A percentile compares a stretch with the other conserved stretches of the same genome.
Evolutionary conservation across 2,113 vertebrate genomes (phyloP).

Genomic region (Coturnix japonica): DNA sequence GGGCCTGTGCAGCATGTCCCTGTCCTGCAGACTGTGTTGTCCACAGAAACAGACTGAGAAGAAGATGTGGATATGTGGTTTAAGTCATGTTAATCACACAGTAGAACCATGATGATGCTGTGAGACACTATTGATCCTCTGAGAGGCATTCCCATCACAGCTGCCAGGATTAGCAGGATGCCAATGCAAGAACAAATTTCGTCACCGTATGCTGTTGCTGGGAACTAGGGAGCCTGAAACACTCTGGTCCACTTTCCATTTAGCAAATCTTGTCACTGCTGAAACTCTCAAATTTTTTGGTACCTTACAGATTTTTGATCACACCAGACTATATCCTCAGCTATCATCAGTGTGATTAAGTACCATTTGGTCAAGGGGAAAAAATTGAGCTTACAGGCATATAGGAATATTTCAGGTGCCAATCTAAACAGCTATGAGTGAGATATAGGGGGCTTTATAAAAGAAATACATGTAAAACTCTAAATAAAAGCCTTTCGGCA

Average conservation of each 20-base stretch:
- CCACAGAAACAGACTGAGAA: background rate
- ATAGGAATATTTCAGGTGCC: background rate
- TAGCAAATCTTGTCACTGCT: background rate
- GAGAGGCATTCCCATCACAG: background rate
- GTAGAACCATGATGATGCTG: accelerated
- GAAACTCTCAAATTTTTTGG: background rate
- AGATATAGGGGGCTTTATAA: background rate
- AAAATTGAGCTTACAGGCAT: background rate
- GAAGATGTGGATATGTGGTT: background rate
- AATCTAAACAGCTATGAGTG: background rate
- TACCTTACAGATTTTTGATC: background rate
- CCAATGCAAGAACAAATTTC: background rate
- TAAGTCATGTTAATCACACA: background rate
- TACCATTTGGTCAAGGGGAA: background rate
- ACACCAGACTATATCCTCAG: background rate
- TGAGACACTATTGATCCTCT: background rate
- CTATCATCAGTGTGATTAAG: background rate
- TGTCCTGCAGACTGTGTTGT: background rate
- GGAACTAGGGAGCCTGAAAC: background rate
- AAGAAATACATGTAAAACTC: too few species aligned
- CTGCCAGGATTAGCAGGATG: background rate
- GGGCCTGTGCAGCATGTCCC: accelerated
- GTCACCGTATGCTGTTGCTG: background rate
- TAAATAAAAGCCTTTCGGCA: background rate
- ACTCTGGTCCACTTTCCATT: background rate